Evolutionary conservation across 2,888 invertebrate species (phyloP), one percentile per base, ranked within the genome.

Genomic region (Timema podura): DNA sequence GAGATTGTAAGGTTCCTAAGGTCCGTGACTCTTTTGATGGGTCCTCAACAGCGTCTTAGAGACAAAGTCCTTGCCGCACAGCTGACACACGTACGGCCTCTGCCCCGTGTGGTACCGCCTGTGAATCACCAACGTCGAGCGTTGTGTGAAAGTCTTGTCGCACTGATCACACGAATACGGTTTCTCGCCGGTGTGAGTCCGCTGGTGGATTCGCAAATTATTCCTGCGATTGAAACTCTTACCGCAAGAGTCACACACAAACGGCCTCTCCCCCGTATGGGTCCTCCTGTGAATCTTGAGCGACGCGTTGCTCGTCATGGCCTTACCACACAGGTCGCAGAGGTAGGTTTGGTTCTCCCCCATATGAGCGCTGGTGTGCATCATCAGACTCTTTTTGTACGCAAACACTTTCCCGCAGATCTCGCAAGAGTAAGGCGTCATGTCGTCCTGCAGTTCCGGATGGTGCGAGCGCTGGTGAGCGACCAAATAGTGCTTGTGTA

Each of bases 391-490:
- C 54, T 71, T 71, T 48, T 73, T 73, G 61, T 73, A 71, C 1
- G 69, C 71, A 69, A 71, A 73, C 47, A 71, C 68, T 16, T 71
- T 71, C 16, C 65, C 65, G 57, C 73, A 73, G 3, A 61, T 48
- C 13, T 69, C 61, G 61, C 73, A 73, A 11, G 51, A 61, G 48
- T 59, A 73, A 9, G 73, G 73, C 45, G 66, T 57, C 57, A 68
- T 65, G 47, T 70, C 65, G 1, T 66, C 66, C 7, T 68, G 48
- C 57, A 71, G 11, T 48, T 74, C 74, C 5, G 71, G 71, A 68
- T 74, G 74, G 11, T 67, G 68, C 5, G 74, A 71, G 6, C 71
- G 66, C 65, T 73, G 69, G 48, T 74, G 74, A 13, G 74, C 74
- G 44, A 70, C 51, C 7, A 71, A 59, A 66, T 71, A 70, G 46